Conservation (phyloP, 2,888 invertebrate genomes). For the Cephus pulcher region DNA sequence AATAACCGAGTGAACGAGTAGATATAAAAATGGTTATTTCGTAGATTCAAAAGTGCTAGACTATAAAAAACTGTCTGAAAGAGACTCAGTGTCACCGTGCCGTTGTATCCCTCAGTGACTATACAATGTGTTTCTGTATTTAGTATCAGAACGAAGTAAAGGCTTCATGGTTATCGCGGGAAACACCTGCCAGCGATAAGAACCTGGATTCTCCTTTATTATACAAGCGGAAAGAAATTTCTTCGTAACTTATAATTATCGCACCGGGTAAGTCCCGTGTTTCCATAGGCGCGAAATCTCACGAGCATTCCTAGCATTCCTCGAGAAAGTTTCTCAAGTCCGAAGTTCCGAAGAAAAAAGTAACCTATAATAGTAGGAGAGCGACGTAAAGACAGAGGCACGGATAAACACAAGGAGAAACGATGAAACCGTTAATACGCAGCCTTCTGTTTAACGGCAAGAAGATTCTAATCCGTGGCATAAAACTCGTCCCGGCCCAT, state of each 20-base stretch:
- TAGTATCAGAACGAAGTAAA: neutral
- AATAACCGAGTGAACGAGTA: neutral
- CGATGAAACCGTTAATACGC: neutral
- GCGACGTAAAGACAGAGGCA: neutral
- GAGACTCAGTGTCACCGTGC: neutral
- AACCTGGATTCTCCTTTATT: constrained; percentile 1
- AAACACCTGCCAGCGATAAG: constrained; percentile 20
- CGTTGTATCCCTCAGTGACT: neutral
- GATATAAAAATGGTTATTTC: neutral
- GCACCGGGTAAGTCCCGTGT: neutral
- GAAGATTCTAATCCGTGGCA: neutral
- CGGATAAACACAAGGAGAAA: neutral
- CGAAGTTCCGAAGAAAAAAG: neutral
- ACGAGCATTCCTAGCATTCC: neutral
- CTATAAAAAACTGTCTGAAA: neutral
- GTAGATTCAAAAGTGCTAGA: neutral
- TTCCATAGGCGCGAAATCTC: neutral
- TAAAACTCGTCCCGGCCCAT: neutral
- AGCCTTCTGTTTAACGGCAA: neutral
- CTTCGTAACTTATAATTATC: neutral
- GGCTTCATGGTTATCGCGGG: constrained; percentile 4
- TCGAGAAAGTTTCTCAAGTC: neutral
- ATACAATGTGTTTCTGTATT: neutral
- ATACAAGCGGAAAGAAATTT: neutral
- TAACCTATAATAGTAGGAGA: neutral